A percentile compares a stretch with the other conserved stretches of the same genome.
These are phyloP conservation scores for Xyrauchen texanus DNA, from an alignment of 2,113 vertebrate genomes.

Conservation along the genomic window DNA sequence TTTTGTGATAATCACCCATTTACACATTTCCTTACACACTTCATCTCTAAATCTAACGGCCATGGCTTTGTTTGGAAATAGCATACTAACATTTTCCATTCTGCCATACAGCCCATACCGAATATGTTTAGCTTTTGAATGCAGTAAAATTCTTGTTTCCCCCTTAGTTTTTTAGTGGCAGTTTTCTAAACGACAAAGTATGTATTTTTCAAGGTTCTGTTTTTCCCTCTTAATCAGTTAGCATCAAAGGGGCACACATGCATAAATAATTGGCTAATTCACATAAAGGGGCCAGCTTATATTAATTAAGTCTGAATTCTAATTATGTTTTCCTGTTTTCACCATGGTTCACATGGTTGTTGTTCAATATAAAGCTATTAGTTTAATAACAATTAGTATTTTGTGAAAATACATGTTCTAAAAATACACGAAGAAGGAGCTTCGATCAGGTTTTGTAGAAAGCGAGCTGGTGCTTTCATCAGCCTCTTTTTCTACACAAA, in stretches of 20 bases:
- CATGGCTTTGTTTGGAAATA: too few relatives aligned
- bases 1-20: too few relatives aligned
- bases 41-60: too few relatives aligned
- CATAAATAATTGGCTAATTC: constrained; percentile 82
- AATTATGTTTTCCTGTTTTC: constrained; percentile 80
- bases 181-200: constrained; percentile 51
- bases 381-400: constrained; percentile 69
- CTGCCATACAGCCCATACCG: neutral
- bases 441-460: too few relatives aligned
- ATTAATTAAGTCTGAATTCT: constrained; percentile 83
- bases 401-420: constrained; percentile 44
- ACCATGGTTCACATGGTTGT: constrained; percentile 69
- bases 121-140: constrained; percentile 13
- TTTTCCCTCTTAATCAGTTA: constrained; percentile 80
- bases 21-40: too few relatives aligned
- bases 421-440: constrained; percentile 21
- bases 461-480: too few relatives aligned
- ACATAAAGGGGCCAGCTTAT: constrained; percentile 77
- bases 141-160: constrained; percentile 57
- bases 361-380: constrained; percentile 76
- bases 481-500: too few relatives aligned
- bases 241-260: constrained; percentile 81
- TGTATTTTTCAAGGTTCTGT: constrained; percentile 70
- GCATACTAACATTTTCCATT: neutral
- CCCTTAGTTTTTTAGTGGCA: constrained; percentile 70